These are phyloP conservation scores for Pelodytes ibericus DNA, from an alignment of 2,797 vertebrate genomes.

Conservation along the genomic window DNA sequence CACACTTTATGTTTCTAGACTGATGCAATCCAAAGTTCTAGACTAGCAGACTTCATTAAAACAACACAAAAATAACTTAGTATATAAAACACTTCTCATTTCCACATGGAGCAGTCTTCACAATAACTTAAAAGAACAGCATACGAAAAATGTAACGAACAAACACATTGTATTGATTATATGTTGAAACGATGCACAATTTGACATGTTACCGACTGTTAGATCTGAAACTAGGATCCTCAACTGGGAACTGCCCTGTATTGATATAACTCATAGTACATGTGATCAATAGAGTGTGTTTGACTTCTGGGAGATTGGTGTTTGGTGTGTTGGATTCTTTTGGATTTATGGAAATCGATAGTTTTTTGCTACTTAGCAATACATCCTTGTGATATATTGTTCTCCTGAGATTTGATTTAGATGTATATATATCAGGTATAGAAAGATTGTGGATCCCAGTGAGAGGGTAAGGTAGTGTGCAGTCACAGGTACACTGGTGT, in stretches of 20 bases:
- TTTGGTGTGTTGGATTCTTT: not conserved
- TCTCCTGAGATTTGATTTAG: too few relatives aligned
- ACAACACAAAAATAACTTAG: not conserved
- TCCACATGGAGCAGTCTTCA: not conserved
- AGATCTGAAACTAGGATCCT: constrained; percentile 4
- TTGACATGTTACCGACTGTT: not conserved
- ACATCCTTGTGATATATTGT: too few relatives aligned
- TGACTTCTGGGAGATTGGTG: not conserved
- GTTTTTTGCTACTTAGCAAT: not conserved
- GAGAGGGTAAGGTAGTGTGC: too few relatives aligned
- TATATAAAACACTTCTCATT: not conserved
- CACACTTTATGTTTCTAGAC: too few relatives aligned
- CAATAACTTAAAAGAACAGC: constrained; percentile 8
- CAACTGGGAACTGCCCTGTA: constrained; percentile 4
- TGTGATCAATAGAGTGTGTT: constrained; percentile 8
- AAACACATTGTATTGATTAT: constrained; percentile 30
- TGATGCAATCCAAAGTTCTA: too few relatives aligned
- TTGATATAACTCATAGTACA: not conserved
- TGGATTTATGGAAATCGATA: constrained; percentile 10
- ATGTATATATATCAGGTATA: too few relatives aligned
- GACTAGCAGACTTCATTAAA: too few relatives aligned
- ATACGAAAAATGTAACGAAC: not conserved
- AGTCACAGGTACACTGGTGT: too few relatives aligned
- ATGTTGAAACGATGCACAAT: not conserved
- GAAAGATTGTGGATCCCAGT: too few relatives aligned